These are phyloP conservation scores for Heliocidaris erythrogramma DNA, from an alignment of 35 echinoderm and acorn worm genomes.

Conservation along the genomic window DNA sequence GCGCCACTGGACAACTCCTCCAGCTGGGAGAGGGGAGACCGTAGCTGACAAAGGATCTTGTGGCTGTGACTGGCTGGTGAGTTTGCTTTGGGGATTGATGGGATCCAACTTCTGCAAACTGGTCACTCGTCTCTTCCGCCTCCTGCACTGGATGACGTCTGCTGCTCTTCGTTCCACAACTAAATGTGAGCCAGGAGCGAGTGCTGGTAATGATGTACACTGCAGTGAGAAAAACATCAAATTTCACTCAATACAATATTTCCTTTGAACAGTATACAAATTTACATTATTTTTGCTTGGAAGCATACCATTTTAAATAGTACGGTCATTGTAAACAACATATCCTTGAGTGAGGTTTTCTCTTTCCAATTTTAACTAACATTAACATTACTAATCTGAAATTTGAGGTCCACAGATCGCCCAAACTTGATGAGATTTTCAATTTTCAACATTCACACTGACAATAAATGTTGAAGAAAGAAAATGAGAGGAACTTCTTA, in stretches of 20 bases:
- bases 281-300: not conserved
- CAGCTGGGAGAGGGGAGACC: not conserved
- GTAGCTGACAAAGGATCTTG: not conserved
- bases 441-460: no score
- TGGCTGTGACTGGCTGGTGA: not conserved
- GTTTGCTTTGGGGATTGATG: not conserved
- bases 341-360: no score
- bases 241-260: not conserved
- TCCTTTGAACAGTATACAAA: not conserved
- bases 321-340: not conserved
- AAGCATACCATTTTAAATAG: not conserved
- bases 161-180: slow-evolving; percentile 60
- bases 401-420: no score
- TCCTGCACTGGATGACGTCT: slow-evolving; percentile 59
- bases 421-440: no score
- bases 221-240: not conserved
- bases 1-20: slow-evolving; percentile 55
- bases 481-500: no score
- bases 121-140: slow-evolving; percentile 25
- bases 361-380: slow-evolving; percentile 15
- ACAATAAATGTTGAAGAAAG: no score
- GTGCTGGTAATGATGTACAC: slow-evolving; percentile 24
- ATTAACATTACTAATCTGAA: not conserved
- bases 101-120: not conserved
- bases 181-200: slow-evolving; percentile 12